A percentile compares a stretch with the other conserved stretches of the same genome.
Conservation (phyloP, 2,888 invertebrate genomes). For the Microdon myrmicae region DNA sequence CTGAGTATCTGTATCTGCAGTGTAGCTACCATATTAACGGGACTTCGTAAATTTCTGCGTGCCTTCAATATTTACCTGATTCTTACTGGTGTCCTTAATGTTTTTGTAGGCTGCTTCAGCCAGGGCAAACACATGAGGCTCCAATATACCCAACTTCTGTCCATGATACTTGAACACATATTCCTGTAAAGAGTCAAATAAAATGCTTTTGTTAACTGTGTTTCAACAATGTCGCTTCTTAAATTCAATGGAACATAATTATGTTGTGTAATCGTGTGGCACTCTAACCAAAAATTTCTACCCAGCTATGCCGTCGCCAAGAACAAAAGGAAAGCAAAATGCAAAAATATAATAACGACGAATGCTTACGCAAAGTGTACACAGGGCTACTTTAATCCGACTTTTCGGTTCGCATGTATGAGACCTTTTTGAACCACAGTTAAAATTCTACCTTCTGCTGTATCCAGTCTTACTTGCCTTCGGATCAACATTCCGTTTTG, state of each 20-base stretch:
- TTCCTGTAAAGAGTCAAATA: slow-evolving; percentile 71
- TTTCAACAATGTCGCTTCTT: slow-evolving; percentile 19
- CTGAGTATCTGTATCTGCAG: slow-evolving; percentile 17
- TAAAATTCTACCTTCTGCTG: no score
- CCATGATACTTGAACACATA: slow-evolving; percentile 85
- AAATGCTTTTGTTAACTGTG: slow-evolving; percentile 4
- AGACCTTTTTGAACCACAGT: no score
- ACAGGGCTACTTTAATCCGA: no score
- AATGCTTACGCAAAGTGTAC: no score
- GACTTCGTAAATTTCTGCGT: slow-evolving; percentile 16
- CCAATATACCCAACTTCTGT: slow-evolving; percentile 81
- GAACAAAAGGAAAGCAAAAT: slow-evolving; percentile 40
- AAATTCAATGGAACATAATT: slow-evolving; percentile 37
- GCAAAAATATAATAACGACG: slow-evolving; percentile 21
- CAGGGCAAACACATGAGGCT: slow-evolving; percentile 91
- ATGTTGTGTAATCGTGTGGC: slow-evolving; percentile 41
- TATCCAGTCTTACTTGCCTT: no score
- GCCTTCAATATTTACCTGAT: slow-evolving; percentile 59
- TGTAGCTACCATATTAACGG: slow-evolving; percentile 11
- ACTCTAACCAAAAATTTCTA: slow-evolving; percentile 34
- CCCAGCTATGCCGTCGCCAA: slow-evolving; percentile 36
- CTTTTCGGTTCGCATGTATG: no score
- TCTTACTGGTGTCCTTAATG: slow-evolving; percentile 62
- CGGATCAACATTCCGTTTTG: no score
- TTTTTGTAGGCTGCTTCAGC: slow-evolving; percentile 84